A percentile compares a stretch with the other conserved stretches of the same genome.
These are phyloP conservation scores for Serripes groenlandicus DNA, from an alignment of 2,888 invertebrate species.

Conservation along the genomic window DNA sequence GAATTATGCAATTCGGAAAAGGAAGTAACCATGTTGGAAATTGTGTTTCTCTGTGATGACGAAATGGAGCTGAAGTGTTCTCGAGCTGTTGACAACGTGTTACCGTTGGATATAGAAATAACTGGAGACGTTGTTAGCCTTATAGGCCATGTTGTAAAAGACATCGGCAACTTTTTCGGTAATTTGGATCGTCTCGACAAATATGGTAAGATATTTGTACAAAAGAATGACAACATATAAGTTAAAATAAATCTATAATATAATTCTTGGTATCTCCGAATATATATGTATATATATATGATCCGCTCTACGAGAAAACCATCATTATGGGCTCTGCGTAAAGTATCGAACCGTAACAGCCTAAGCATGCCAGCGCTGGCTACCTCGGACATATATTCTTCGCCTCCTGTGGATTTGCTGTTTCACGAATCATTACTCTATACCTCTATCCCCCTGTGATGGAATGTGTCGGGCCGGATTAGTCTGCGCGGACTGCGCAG, in stretches of 20 bases:
- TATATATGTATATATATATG: not conserved
- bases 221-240: not conserved
- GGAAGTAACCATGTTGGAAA: not conserved
- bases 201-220: not conserved
- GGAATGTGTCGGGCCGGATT: too few species aligned
- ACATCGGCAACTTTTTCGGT: not conserved
- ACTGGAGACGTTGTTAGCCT: not conserved
- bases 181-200: not conserved
- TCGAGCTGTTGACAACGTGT: not conserved
- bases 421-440: too few species aligned
- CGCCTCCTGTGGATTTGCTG: too few species aligned
- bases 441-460: too few species aligned
- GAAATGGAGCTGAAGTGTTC: not conserved
- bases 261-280: not conserved
- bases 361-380: too few species aligned
- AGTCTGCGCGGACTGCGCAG: too few species aligned
- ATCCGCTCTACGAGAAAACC: too few species aligned
- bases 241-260: not conserved
- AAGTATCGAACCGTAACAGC: too few species aligned
- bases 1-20: not conserved
- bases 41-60: slow-evolving; percentile 15
- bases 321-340: too few species aligned
- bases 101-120: not conserved
- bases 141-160: not conserved
- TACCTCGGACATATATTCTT: too few species aligned